Evolutionary conservation across 2,113 vertebrate genomes (phyloP), one percentile per base, ranked within the genome.

Genomic region (Romanogobio albipinnatus): DNA sequence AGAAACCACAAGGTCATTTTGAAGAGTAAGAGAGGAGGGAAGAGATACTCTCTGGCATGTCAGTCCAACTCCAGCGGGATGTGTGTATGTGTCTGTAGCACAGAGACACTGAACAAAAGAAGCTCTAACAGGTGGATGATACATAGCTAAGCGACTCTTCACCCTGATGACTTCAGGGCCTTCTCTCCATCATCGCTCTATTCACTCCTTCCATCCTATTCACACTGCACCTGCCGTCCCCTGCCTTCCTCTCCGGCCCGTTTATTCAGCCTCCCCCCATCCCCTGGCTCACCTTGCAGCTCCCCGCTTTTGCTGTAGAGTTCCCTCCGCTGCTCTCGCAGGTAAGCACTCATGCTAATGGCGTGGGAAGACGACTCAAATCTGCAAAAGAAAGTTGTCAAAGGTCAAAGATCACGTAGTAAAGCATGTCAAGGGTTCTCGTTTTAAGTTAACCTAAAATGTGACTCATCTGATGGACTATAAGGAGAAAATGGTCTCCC

Each of bases 271-370:
- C 43, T 15, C 11, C 14, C 81, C 26, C 14, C 9, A 4, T 61
- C 5, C 36, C 61, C 1, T 17, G 17, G 77, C 96, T 84, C 84
- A 99, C 98, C 98, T 96, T 98, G 97, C 56, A 99, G 95, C 87
- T 99, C 97, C 86, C 98, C 98, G n/a, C 98, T 99, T 88, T 97
- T 95, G 93, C 97, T 99, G 92, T 99, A 99, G 4, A 99, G 96
- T 86, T 99, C 98, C 88, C 98, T 90, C 53, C 98, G 94, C 95
- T 99, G 98, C 89, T 99, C 98, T 43, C 97, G 90, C 91, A 99
- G 86, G 86, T 99, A 99, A 75, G 98, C 97, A 1, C 98, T 99
- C 98, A 99, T 99, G 86, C 98, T 99, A 88, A 99, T 99, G 76
- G 98, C 98, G 24, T 99, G 98, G 71, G 98, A 99, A 10, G 98